phyloP scores from a whole-genome alignment of 1,140 invertebrate species.

The Schlechtendalia chinensis region DNA sequence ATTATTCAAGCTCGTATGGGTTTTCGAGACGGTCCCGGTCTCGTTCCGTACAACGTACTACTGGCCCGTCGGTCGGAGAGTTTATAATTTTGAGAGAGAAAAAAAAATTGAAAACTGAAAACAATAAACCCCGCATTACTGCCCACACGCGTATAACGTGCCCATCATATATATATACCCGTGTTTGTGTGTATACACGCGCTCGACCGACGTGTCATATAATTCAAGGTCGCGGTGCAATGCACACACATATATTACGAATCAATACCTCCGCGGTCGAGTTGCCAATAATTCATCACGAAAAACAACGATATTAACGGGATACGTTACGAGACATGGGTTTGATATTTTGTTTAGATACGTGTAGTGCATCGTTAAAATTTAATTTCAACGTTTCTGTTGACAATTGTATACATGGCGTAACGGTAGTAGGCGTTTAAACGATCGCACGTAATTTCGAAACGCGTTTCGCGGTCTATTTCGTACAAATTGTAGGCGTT shows the following conservation, averaged over 20 bases:
- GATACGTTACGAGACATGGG: too few relatives aligned
- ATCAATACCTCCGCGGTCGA: not conserved
- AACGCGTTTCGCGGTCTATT: not conserved
- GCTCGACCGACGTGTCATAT: not conserved
- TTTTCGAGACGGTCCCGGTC: too few relatives aligned
- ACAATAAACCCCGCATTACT: not conserved
- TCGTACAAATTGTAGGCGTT: not conserved
- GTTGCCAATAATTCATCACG: conserved; percentile 8
- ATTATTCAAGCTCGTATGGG: too few relatives aligned
- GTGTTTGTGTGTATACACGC: too few relatives aligned
- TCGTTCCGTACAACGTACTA: too few relatives aligned
- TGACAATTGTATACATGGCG: not conserved
- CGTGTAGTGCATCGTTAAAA: not conserved
- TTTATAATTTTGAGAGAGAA: too few relatives aligned
- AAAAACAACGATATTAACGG: not conserved
- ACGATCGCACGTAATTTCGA: not conserved
- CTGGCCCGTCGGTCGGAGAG: too few relatives aligned
- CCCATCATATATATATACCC: not conserved
- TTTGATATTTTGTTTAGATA: not conserved
- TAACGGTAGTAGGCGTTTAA: too few relatives aligned
- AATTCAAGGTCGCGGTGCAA: not conserved
- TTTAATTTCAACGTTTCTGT: not conserved
- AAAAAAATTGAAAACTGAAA: conserved; percentile 1
- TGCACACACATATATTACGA: not conserved
- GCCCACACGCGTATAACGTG: not conserved